Evolutionary conservation across 2,888 invertebrate species (phyloP), one percentile per base, ranked within the genome.

Genomic region (Hirtodrosophila cameraria): DNA sequence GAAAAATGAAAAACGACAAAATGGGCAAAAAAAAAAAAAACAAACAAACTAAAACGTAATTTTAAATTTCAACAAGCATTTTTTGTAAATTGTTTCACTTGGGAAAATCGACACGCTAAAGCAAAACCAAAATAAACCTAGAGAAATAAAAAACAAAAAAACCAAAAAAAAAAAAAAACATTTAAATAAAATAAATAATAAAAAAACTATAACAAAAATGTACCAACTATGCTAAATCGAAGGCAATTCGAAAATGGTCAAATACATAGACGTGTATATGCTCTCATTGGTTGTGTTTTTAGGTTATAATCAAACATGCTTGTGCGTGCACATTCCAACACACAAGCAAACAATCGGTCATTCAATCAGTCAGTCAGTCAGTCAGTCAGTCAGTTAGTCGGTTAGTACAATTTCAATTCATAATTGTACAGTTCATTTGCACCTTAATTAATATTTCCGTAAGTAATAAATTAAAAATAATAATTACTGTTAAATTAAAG

Each of bases 211-310:
- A 72, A 65, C 45, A 31, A 67, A 64, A 71, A 43, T 33, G 67
- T 66, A 66, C 67, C 80, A 70, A 69, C 75, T 76, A 76, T 57
- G 69, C 52, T 54, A 74, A 52, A 49, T 53, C 69, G 54, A 72
- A 66, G 28, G 23, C 57, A 36, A 58, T 64, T 67, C 72, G 72
- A 52, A 18, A 45, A 67, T 74, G 69, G 70, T 81, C 74, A 74
- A 81, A 86, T 81, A 81, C 80, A 86, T 84, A 84, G 82, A 81
- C 63, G 78, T 79, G 79, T 81, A 88, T 85, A 89, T 89, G 89
- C 90, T 91, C 90, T 90, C 91, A 89, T 89, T 89, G 90, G 90
- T 90, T 91, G 91, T 90, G 90, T 90, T 90, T 89, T 89, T 89
- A 90, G 84, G 75, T 75, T 91, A 84, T 75, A 87, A 82, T 72